phyloP scores from a whole-genome alignment of 2,113 vertebrate species.

The Isichthys henryi region DNA sequence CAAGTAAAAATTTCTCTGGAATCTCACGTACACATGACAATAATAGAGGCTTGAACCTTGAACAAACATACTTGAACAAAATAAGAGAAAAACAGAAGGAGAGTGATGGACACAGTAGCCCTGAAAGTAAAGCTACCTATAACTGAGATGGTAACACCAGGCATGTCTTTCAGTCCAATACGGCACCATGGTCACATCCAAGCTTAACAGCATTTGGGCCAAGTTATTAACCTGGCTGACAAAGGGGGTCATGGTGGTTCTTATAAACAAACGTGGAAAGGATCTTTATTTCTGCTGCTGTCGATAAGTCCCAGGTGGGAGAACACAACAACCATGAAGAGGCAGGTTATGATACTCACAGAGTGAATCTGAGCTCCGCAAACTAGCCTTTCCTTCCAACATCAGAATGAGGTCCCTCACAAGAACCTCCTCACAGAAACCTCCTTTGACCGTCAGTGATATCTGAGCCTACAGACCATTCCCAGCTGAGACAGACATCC shows the following conservation, averaged over 20 bases:
- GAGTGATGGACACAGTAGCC: not conserved
- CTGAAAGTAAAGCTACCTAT: not conserved
- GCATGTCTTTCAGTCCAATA: slow-evolving; percentile 40
- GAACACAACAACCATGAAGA: slow-evolving; percentile 30
- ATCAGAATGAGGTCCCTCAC: slow-evolving; percentile 38
- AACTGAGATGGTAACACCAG: not conserved
- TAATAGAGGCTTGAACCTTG: not conserved
- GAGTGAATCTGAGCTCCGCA: slow-evolving; percentile 22
- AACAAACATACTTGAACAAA: not conserved
- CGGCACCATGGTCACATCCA: slow-evolving; percentile 57
- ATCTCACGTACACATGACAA: not conserved
- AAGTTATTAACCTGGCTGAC: slow-evolving; percentile 64
- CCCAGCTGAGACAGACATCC: not conserved
- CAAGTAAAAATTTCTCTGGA: not conserved
- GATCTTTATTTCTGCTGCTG: slow-evolving; percentile 62
- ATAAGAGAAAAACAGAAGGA: not conserved
- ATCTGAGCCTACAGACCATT: slow-evolving; percentile 45
- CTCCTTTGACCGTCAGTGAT: slow-evolving; percentile 37
- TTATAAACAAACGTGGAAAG: slow-evolving; percentile 58
- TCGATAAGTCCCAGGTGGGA: slow-evolving; percentile 34
- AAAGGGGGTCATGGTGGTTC: slow-evolving; percentile 52
- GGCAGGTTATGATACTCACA: slow-evolving; percentile 31
- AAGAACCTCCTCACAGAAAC: slow-evolving; percentile 38
- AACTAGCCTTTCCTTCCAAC: slow-evolving; percentile 26
- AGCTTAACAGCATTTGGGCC: slow-evolving; percentile 58